Percentiles rank a stretch among this genome's conserved stretches.
Conservation (phyloP, 2,113 vertebrate genomes). For the Fukomys damarensis region DNA sequence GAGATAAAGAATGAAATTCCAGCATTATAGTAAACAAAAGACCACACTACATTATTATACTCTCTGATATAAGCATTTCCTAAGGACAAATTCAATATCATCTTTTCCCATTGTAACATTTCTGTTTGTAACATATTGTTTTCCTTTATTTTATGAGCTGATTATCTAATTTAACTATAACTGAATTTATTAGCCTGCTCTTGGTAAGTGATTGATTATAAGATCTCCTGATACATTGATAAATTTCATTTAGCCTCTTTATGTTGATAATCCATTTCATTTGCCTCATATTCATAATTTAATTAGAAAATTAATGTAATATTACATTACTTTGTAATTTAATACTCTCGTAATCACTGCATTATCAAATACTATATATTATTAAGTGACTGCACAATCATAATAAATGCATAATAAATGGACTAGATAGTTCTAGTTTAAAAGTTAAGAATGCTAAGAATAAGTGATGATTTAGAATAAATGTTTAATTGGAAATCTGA, state of each 20-base stretch:
- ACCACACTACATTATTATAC: not conserved
- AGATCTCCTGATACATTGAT: not conserved
- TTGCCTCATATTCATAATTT: not conserved
- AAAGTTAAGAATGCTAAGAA: not conserved
- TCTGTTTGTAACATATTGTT: not conserved
- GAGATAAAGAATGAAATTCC: slow-evolving; percentile 60
- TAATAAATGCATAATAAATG: not conserved
- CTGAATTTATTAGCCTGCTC: not conserved
- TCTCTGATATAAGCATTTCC: slow-evolving; percentile 18
- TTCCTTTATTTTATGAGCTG: not conserved
- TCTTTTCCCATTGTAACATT: not conserved
- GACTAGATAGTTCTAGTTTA: not conserved
- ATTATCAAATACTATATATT: not conserved
- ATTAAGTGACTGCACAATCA: not conserved
- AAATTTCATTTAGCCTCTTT: not conserved
- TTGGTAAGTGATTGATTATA: not conserved
- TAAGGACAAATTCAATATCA: slow-evolving; percentile 63
- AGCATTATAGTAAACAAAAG: slow-evolving; percentile 68
- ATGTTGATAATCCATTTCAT: not conserved
- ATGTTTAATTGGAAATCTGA: not conserved
- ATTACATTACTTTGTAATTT: not conserved
- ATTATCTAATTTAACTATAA: not conserved
- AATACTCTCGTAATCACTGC: not conserved
- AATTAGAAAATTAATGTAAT: not conserved
- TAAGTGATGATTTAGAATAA: not conserved